Conservation (phyloP, 2,888 invertebrate species). For the Psylliodes chrysocephalus region DNA sequence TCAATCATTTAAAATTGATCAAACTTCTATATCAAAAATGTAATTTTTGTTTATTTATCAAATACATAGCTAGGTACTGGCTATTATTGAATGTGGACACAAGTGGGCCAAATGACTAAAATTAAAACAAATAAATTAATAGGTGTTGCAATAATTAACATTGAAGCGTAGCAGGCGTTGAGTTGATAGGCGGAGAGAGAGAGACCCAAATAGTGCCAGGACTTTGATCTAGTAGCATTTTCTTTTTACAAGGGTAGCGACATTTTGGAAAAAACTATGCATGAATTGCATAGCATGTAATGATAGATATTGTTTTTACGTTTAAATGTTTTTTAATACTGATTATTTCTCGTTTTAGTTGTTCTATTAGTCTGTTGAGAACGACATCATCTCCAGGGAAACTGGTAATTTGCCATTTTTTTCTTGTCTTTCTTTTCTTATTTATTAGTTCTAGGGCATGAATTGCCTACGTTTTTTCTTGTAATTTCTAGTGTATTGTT, state of each 20-base stretch:
- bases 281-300: too few species aligned
- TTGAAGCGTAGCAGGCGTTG: slow-evolving; percentile 12
- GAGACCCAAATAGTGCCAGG: background rate
- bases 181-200: slow-evolving; percentile 6
- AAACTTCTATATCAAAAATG: background rate
- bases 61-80: slow-evolving; percentile 1
- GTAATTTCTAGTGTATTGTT: too few species aligned
- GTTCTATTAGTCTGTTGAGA: too few species aligned
- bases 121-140: slow-evolving; percentile 21
- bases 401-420: too few species aligned
- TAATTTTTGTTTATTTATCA: slow-evolving; percentile 1
- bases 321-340: too few species aligned
- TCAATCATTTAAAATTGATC: background rate
- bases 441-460: too few species aligned
- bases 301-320: too few species aligned
- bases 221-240: background rate
- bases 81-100: slow-evolving; percentile 15
- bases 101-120: slow-evolving; percentile 19
- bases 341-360: too few species aligned
- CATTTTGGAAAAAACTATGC: too few species aligned
- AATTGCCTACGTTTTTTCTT: too few species aligned
- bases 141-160: slow-evolving; percentile 18
- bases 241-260: background rate
- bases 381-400: too few species aligned
- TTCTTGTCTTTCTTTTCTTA: too few species aligned